Base-by-base conservation (phyloP, 2,797 vertebrate species). In the Amphiprion clarkii region DNA sequence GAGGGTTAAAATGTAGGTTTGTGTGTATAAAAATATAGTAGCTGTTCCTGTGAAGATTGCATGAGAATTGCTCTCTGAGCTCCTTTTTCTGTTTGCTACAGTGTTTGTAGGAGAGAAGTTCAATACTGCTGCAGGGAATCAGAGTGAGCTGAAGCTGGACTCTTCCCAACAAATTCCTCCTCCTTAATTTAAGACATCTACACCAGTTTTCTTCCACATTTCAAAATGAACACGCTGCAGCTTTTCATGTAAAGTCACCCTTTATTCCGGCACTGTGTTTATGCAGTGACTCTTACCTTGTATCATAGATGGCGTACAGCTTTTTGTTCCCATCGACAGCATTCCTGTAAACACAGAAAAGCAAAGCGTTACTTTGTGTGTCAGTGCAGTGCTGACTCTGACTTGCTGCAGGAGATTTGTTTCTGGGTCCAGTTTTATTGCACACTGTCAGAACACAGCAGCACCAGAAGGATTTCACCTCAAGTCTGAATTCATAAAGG, bases 251-350 rank as follows among this genome's bases (percentile, higher is more conserved):
- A 16, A 5, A 42, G 11, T 13, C 8, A 42, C 16, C 17, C 44
- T 9, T 14, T 40, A 29, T 16, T 4, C 0, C n/a, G 17, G 17
- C n/a, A 11, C 36, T 58, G 21, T 42, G 46, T 51, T 68, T 14
- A 71, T 59, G 31, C 31, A 71, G 59, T 23, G 36, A 33, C 55
- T 66, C 96, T 95, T 89, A 99, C 98, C 97, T 97, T 42, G 97
- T 97, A 67, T 98, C 97, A 81, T 98, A 99, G 92, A 99, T 96
- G 71, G 96, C 95, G 58, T 96, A 97, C 33, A 98, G 91, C 88
- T 96, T 97, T 85, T 97, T 97, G 92, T 98, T 97, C 87, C 97
- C 97, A 82, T 97, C 96, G 65, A 96, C 95, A 44, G 97, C 97
- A 55, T 98, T 97, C 97, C 98, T 99, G 90, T 60, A 91, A 95